Conservation (phyloP, 2,113 vertebrate genomes). For the Chaetorhynchus papuensis region DNA sequence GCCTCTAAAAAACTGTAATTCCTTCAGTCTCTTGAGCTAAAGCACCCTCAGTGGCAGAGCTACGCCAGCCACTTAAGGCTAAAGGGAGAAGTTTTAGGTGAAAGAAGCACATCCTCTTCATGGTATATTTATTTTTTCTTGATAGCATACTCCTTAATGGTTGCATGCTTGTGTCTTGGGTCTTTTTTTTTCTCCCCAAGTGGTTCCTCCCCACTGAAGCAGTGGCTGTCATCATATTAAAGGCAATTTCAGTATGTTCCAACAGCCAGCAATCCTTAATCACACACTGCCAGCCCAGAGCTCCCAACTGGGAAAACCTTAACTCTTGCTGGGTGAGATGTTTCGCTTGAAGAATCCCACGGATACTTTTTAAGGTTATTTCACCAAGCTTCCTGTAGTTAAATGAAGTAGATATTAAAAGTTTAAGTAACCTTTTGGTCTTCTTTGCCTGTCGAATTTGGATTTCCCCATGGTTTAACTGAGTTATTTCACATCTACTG, state of each 20-base stretch:
- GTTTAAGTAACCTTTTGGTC: constrained; percentile 15
- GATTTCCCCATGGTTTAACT: neutral
- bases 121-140: neutral
- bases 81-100: neutral
- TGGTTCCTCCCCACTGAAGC: neutral
- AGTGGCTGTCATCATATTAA: neutral
- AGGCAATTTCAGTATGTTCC: neutral
- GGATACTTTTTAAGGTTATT: neutral
- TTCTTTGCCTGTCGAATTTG: neutral
- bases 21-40: neutral
- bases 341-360: constrained; percentile 2
- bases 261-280: neutral
- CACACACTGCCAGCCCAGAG: neutral
- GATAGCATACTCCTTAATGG: neutral
- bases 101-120: neutral
- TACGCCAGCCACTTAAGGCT: neutral
- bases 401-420: neutral
- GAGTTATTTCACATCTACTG: neutral
- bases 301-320: neutral
- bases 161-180: neutral
- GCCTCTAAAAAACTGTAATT: neutral
- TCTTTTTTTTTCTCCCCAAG: neutral
- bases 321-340: neutral
- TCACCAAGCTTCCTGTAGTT: neutral
- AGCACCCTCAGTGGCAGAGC: neutral